Conservation (phyloP, 2,888 invertebrate species). For the Adineta ricciae region DNA sequence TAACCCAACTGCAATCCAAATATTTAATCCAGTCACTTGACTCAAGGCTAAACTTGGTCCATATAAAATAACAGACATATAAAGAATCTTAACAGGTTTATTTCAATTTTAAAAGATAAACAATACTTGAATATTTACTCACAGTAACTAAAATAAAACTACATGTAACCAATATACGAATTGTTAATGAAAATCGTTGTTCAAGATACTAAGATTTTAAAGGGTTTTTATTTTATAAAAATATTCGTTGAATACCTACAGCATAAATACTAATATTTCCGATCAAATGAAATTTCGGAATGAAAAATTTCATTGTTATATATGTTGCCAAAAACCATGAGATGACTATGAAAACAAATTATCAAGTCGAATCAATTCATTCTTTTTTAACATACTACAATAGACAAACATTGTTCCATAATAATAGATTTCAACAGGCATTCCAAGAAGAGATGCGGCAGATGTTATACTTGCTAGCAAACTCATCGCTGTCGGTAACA, state of each 20-base stretch:
- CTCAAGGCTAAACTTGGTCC: conserved; percentile 72
- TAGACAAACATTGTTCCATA: conserved; percentile 27
- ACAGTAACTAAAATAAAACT: conserved; percentile 80
- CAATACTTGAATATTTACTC: conserved; percentile 54
- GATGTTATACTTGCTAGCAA: conserved; percentile 23
- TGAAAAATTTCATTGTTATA: conserved; percentile 54
- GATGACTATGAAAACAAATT: neutral
- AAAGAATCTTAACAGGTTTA: conserved; percentile 44
- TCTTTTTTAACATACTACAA: neutral
- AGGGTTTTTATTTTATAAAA: too few relatives aligned
- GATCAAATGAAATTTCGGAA: conserved; percentile 42
- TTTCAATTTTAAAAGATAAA: neutral
- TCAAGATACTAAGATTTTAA: conserved; percentile 64
- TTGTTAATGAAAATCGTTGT: conserved; percentile 66
- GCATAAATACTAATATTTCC: conserved; percentile 42
- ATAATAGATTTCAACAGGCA: conserved; percentile 26
- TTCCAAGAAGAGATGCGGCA: conserved; percentile 23
- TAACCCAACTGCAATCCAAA: conserved; percentile 42
- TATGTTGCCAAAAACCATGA: neutral
- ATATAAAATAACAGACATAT: conserved; percentile 69
- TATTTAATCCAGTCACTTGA: conserved; percentile 52
- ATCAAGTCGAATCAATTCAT: neutral
- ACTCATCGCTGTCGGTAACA: too few relatives aligned
- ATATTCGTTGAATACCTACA: conserved; percentile 36
- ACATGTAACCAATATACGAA: conserved; percentile 68